Evolutionary conservation across 2,888 invertebrate genomes (phyloP), one percentile per base, ranked within the genome.

Genomic region (Scotopteryx bipunctaria): DNA sequence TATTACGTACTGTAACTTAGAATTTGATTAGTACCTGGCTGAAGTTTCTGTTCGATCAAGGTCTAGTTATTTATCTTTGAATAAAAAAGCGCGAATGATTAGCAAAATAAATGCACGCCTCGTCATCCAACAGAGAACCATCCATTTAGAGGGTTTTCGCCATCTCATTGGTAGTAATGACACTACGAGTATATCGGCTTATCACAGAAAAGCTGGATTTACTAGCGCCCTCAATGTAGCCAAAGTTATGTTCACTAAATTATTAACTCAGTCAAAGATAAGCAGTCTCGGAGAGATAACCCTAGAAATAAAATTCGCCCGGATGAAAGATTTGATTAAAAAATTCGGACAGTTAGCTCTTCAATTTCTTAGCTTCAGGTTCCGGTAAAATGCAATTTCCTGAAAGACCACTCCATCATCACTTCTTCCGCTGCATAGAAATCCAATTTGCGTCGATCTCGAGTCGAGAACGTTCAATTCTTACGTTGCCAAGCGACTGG

Each of bases 391-490:
- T 62, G 54, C 57, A 59, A 62, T 62, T 57, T 57, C 55, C 55
- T 54, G 51, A 54, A 59, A 47, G 47, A 51, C 51, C 42, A 55
- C 48, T 56, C 38, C 47, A 48, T 53, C 52, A 53, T 53, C 49
- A 54, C 48, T 54, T 55, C 46, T 55, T 44, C 43, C 44, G 57
- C 51, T 59, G 59, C 57, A 59, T 59, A 55, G 61, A 56, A 62
- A 62, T 62, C 59, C 59, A 62, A 62, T 62, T 62, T 62, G 49
- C 49, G 37, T 36, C 52, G 50, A 55, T 57, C 59, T 59, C 50
- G 52, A 36, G 23, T 47, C 37, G 53, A 45, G 37, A 43, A 50
- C 45, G 36, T 42, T 46, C 54, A 37, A 43, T 57, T 61, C 59
- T 54, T 55, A 50, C 53, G 33, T 42, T 46, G 54, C 50, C 42